These are phyloP conservation scores for Diglossa cyanea DNA, from an alignment of 2,797 vertebrate genomes.

Conservation along the genomic window DNA sequence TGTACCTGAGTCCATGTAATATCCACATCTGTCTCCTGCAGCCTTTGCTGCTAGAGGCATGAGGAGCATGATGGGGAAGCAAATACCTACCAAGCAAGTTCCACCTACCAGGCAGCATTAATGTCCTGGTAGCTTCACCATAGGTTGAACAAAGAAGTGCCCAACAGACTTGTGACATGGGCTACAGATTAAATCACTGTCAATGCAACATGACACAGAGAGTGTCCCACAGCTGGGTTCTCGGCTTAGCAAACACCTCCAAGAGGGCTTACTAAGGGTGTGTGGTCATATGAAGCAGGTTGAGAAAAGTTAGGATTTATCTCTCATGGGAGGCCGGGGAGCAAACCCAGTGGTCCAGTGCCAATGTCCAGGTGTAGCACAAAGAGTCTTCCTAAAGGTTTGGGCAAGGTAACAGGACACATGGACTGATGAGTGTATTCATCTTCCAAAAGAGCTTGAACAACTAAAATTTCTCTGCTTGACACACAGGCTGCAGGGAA, in stretches of 20 bases:
- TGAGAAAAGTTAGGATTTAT: neutral
- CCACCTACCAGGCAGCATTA: neutral
- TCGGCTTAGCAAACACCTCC: neutral
- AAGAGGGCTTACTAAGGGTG: neutral
- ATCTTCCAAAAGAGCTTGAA: neutral
- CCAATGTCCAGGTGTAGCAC: neutral
- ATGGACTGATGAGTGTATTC: accelerated
- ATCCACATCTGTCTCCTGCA: neutral
- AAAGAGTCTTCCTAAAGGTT: neutral
- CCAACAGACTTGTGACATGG: neutral
- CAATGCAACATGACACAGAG: neutral
- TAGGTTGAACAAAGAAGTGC: neutral
- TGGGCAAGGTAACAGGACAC: accelerated
- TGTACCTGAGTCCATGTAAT: neutral
- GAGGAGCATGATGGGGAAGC: neutral
- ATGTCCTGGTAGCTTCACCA: accelerated
- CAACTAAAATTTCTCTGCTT: neutral
- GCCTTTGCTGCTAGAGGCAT: neutral
- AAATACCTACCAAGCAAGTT: neutral
- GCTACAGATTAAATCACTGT: neutral
- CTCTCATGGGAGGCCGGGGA: neutral
- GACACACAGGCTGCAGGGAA: neutral
- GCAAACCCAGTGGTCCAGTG: neutral
- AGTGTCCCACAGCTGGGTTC: neutral
- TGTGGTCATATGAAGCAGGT: neutral